A percentile compares a stretch with the other conserved stretches of the same genome.
Evolutionary conservation across 2,888 invertebrate species (phyloP).

Genomic region (Schizotus pectinicornis): DNA sequence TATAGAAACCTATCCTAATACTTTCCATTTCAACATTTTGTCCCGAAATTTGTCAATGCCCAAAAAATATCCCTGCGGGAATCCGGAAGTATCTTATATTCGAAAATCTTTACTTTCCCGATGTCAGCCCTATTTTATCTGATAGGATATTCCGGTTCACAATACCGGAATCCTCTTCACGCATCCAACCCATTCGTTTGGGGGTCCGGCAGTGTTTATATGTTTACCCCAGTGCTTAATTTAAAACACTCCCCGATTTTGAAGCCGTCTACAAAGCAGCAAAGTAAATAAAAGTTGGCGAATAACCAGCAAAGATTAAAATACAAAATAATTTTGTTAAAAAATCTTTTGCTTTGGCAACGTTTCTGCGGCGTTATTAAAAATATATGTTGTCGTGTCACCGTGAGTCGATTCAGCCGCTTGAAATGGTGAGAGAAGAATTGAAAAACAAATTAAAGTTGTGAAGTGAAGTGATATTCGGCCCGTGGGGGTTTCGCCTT

Average conservation of each 20-base stretch:
- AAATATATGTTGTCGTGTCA: too few relatives aligned
- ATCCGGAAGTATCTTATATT: conserved; percentile 3
- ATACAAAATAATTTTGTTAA: too few relatives aligned
- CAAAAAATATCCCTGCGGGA: conserved; percentile 3
- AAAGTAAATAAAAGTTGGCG: too few relatives aligned
- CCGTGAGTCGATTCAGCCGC: too few relatives aligned
- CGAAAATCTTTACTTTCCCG: neutral
- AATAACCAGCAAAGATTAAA: too few relatives aligned
- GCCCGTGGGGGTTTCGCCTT: conserved; percentile 12
- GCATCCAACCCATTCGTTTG: neutral
- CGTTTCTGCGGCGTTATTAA: too few relatives aligned
- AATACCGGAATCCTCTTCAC: neutral
- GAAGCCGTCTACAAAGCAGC: too few relatives aligned
- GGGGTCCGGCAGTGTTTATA: too few relatives aligned
- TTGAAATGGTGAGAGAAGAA: neutral
- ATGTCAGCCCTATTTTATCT: neutral
- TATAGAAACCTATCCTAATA: neutral
- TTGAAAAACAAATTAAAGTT: conserved; percentile 26
- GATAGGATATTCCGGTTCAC: neutral
- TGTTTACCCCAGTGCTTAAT: too few relatives aligned
- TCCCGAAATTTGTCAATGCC: conserved; percentile 3
- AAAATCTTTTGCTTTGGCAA: too few relatives aligned
- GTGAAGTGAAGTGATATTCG: conserved; percentile 16
- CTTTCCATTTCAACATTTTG: neutral
- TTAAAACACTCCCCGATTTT: too few relatives aligned